A percentile compares a stretch with the other conserved stretches of the same genome.
phyloP scores from a whole-genome alignment of 92 coral and sea anemone species.

The Epizoanthus stellaris region DNA sequence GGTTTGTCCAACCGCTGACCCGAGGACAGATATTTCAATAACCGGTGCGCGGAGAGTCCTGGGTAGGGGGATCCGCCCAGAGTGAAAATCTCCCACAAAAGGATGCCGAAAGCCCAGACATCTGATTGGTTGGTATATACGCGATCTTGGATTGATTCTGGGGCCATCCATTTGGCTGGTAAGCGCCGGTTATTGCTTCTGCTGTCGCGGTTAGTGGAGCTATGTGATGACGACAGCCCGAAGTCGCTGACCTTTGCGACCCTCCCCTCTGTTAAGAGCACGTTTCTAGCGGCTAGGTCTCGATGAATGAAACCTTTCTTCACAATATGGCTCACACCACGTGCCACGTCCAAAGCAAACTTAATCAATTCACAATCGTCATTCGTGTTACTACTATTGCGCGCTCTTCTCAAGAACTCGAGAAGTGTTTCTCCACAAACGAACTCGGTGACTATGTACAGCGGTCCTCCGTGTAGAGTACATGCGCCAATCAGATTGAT shows the following conservation, averaged over 20 bases:
- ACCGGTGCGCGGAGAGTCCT: constrained; percentile 8
- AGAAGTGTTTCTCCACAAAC: constrained; percentile 15
- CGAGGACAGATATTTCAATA: constrained; percentile 16
- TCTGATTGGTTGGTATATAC: constrained; percentile 15
- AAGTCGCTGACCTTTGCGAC: constrained; percentile 28
- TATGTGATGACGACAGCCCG: constrained; percentile 9
- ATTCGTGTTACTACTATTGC: not conserved
- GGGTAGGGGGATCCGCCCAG: constrained; percentile 24
- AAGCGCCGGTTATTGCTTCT: not conserved
- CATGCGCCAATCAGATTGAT: constrained; percentile 30
- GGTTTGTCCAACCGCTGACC: constrained; percentile 27
- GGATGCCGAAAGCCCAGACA: constrained; percentile 27
- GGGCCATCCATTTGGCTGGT: constrained; percentile 27
- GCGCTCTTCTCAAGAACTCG: constrained; percentile 3
- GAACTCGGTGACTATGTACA: constrained; percentile 33
- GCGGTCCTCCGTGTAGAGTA: constrained; percentile 4
- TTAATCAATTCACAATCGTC: constrained; percentile 4
- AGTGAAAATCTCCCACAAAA: constrained; percentile 21
- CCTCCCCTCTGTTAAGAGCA: not conserved
- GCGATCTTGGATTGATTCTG: not conserved
- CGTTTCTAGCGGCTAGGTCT: constrained; percentile 28
- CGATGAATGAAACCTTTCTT: constrained; percentile 12
- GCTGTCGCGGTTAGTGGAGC: not conserved
- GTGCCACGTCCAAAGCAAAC: constrained; percentile 13
- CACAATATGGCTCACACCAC: constrained; percentile 8